Conservation (phyloP, 2,888 invertebrate species). For the Cataglyphis altisquamis region DNA sequence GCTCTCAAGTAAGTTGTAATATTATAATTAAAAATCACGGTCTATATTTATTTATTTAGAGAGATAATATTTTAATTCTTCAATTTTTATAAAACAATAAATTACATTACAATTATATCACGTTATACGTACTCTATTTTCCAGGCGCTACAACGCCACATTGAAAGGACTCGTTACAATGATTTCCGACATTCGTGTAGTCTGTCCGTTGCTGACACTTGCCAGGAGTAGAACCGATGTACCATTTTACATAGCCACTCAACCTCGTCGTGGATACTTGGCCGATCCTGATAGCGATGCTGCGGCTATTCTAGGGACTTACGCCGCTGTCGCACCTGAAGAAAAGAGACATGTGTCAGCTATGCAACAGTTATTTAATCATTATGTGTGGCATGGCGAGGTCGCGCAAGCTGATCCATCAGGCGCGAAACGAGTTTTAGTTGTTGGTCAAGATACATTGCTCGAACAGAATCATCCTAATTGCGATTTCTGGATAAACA, state of each 20-base stretch:
- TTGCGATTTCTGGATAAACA: constrained; percentile 92
- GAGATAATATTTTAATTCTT: neutral
- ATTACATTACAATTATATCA: neutral
- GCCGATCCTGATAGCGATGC: constrained; percentile 91
- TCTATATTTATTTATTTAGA: neutral
- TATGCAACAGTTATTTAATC: constrained; percentile 94
- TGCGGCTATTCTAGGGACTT: constrained; percentile 92
- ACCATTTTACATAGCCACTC: constrained; percentile 92
- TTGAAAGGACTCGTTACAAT: constrained; percentile 90
- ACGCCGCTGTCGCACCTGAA: constrained; percentile 91
- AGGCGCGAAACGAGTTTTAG: constrained; percentile 87
- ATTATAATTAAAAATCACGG: neutral
- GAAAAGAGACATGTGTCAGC: constrained; percentile 92
- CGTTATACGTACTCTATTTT: constrained; percentile 46
- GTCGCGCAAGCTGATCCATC: constrained; percentile 89
- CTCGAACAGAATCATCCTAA: constrained; percentile 90
- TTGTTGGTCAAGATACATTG: constrained; percentile 91
- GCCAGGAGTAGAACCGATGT: constrained; percentile 89
- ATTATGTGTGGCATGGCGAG: constrained; percentile 93
- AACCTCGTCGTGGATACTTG: constrained; percentile 87
- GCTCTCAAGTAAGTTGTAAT: constrained; percentile 86
- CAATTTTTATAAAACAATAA: neutral
- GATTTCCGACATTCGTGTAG: constrained; percentile 92
- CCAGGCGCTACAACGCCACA: constrained; percentile 89
- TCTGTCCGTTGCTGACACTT: constrained; percentile 92